Percentiles rank a stretch among this genome's conserved stretches.
These are phyloP conservation scores for Alca torda DNA, from an alignment of 2,797 vertebrate species.

Conservation along the genomic window DNA sequence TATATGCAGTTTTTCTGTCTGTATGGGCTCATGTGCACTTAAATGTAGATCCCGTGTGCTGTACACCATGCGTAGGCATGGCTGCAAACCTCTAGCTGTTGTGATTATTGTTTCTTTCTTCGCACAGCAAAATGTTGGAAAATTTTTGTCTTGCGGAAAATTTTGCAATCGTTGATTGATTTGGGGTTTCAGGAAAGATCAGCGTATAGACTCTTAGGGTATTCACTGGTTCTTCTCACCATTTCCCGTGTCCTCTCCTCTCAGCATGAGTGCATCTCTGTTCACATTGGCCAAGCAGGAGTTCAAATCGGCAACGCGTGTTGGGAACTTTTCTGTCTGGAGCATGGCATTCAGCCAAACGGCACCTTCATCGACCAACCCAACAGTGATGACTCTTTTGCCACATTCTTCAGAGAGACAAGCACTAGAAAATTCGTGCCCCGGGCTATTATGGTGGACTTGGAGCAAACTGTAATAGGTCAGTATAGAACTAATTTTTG, in stretches of 20 bases:
- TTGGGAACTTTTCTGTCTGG: conserved; percentile 83
- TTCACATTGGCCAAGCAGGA: conserved; percentile 73
- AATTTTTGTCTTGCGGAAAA: neutral
- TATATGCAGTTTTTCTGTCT: neutral
- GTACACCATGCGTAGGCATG: neutral
- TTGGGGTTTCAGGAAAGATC: neutral
- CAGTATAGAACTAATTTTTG: conserved; percentile 19
- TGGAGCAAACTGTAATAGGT: conserved; percentile 82
- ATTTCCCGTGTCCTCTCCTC: neutral
- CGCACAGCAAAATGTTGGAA: neutral
- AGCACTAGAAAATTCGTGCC: conserved; percentile 77
- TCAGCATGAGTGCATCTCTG: conserved; percentile 72
- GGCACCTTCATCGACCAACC: conserved; percentile 59
- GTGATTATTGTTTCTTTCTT: neutral
- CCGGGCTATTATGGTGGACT: conserved; percentile 77
- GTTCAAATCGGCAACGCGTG: conserved; percentile 71
- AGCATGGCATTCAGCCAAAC: conserved; percentile 79
- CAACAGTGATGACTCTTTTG: conserved; percentile 73
- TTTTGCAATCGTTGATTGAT: neutral
- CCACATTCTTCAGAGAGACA: conserved; percentile 81
- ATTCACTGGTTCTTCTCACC: neutral
- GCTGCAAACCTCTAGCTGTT: neutral
- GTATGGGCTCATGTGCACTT: neutral
- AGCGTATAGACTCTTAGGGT: neutral
- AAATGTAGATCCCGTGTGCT: neutral